phyloP scores from a whole-genome alignment of 2,113 vertebrate genomes.

The Castor canadensis region DNA sequence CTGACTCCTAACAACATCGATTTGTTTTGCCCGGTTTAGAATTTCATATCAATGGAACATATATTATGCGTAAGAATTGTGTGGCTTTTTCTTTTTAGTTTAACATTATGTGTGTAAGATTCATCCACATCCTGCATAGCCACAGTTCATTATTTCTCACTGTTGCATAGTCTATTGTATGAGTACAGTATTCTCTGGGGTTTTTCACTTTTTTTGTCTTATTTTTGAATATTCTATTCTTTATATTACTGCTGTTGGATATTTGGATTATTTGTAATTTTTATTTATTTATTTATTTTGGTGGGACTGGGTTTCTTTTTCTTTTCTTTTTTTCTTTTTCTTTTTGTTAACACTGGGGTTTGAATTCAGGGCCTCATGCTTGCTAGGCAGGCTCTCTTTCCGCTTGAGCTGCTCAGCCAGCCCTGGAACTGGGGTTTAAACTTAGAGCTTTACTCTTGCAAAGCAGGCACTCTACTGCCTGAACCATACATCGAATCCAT shows the following conservation, averaged over 20 bases:
- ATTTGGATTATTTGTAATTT: slow-evolving; percentile 53
- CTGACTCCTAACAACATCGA: slow-evolving; percentile 6
- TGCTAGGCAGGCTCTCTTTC: too few species aligned
- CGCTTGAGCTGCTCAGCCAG: too few species aligned
- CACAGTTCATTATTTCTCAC: slow-evolving; percentile 5
- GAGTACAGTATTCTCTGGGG: slow-evolving; percentile 4
- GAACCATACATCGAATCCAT: too few species aligned
- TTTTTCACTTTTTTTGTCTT: background rate
- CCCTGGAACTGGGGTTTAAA: too few species aligned
- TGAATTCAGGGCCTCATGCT: too few species aligned
- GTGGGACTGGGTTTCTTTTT: too few species aligned
- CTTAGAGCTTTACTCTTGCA: too few species aligned
- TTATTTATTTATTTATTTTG: too few species aligned
- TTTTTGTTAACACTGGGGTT: too few species aligned
- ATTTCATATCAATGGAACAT: slow-evolving; percentile 24
- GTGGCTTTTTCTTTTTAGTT: background rate
- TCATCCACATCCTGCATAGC: background rate
- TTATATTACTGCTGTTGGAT: slow-evolving; percentile 30
- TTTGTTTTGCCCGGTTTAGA: slow-evolving; percentile 38
- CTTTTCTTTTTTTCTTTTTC: too few species aligned
- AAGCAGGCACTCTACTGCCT: too few species aligned
- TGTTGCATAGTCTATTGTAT: background rate
- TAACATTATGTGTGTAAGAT: background rate
- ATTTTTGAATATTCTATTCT: background rate
- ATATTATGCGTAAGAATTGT: background rate